Evolutionary conservation across 2,797 vertebrate genomes (phyloP), one percentile per base, ranked within the genome.

Genomic region (Odontamblyopus lacepedii): DNA sequence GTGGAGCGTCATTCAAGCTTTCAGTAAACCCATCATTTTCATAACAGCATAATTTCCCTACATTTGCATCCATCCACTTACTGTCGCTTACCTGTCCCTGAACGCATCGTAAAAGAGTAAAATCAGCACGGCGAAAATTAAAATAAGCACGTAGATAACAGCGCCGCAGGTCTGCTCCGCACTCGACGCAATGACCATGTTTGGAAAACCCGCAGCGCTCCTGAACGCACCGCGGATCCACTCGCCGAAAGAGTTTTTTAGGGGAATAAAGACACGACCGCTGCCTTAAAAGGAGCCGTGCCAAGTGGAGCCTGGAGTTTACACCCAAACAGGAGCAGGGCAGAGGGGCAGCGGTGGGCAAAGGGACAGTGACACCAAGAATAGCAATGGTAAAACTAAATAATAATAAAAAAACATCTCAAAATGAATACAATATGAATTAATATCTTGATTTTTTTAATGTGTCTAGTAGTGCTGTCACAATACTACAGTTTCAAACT

Each of bases 241-340:
- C 72, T 74, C 78, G 80, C 76, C 35, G 6, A 44, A 44, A 77
- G 85, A 81, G 79, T 82, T 82, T 86, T 66, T 66, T 48, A 74
- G 78, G 90, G 92, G 6, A 5, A 12, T 92, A 89, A 91, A 92
- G 89, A 93, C 76, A 83, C 93, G 89, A 89, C 83, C 56, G 87
- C 94, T 94, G 90, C 96, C 96, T 96, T 97, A 94, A 96, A 97
- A 94, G 96, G 96, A 93, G 94, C 92, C 80, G 69, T 89, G 92
- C 89, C 90, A 93, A 89, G 81, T 85, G 85, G 88, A 87, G 89
- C 89, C 80, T 80, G 79, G 73, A 80, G 77, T 92, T 92, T 88
- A 91, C 85, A 87, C 91, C 87, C 88, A 86, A 89, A 90, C 38
- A 82, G 72, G 80, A 83, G 83, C 85, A 72, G 70, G 70, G 85